Evolutionary conservation across 2,113 vertebrate genomes (phyloP).

Genomic region (Oryzias celebensis): DNA sequence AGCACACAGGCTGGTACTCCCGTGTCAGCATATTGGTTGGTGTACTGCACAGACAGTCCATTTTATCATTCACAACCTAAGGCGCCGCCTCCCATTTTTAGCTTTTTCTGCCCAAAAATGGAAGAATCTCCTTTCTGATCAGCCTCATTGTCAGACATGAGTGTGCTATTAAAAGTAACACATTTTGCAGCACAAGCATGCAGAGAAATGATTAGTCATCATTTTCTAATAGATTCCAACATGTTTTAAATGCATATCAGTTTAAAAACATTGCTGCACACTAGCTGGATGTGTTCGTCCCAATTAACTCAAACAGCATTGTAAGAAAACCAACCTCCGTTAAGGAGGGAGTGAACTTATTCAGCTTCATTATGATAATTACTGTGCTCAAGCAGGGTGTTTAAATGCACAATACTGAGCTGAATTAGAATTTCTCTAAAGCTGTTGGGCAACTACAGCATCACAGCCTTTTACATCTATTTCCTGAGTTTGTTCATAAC

Average conservation of each 20-base stretch:
- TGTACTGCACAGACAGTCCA: neutral
- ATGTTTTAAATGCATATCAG: neutral
- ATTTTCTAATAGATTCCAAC: neutral
- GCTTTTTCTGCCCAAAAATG: conserved; percentile 4
- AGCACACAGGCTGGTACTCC: conserved; percentile 46
- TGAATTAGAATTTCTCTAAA: too few species aligned
- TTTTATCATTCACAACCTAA: conserved; percentile 27
- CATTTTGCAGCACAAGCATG: neutral
- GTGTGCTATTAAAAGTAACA: neutral
- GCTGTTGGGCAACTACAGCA: too few species aligned
- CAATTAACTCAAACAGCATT: too few species aligned
- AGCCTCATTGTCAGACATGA: conserved; percentile 6
- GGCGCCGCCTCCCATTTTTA: conserved; percentile 14
- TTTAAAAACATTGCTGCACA: too few species aligned
- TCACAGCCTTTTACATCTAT: too few species aligned
- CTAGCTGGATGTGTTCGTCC: too few species aligned
- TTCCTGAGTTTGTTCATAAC: neutral
- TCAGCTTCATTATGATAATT: too few species aligned
- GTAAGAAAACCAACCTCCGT: too few species aligned
- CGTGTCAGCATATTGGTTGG: conserved; percentile 55
- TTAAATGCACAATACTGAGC: too few species aligned
- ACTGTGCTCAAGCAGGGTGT: too few species aligned
- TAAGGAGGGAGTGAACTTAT: too few species aligned
- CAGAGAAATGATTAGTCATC: neutral
- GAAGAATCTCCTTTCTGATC: conserved; percentile 7